A percentile compares a stretch with the other conserved stretches of the same genome.
phyloP scores from a whole-genome alignment of 2,113 vertebrate genomes.

The Gobiocypris rarus region DNA sequence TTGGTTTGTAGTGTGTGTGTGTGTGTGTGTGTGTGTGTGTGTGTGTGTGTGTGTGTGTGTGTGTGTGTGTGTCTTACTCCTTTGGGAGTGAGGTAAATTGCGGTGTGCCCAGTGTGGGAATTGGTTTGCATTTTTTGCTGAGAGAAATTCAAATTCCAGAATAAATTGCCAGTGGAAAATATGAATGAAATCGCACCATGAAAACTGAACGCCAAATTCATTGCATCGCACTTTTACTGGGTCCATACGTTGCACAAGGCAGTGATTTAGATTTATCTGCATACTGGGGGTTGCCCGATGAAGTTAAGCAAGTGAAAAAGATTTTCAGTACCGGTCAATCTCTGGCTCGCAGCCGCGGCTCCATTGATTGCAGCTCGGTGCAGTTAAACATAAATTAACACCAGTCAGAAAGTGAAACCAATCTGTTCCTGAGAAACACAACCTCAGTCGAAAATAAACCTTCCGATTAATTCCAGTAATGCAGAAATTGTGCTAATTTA shows the following conservation, averaged over 20 bases:
- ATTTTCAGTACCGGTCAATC: conserved; percentile 60
- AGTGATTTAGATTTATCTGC: background rate
- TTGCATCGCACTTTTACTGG: background rate
- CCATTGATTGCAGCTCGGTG: conserved; percentile 69
- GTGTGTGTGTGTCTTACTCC: conserved; percentile 44
- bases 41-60: conserved; percentile 17
- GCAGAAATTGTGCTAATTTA: conserved; percentile 50
- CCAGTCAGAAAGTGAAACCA: conserved; percentile 64
- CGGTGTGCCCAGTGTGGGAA: conserved; percentile 42
- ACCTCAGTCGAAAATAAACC: conserved; percentile 57
- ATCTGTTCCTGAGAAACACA: conserved; percentile 54
- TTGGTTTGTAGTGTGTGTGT: no score
- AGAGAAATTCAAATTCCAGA: conserved; percentile 51
- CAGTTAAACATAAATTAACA: conserved; percentile 75
- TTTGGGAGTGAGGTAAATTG: conserved; percentile 55
- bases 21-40: conserved; percentile 25
- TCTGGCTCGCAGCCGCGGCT: conserved; percentile 51
- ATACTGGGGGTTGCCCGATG: background rate
- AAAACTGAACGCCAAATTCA: background rate
- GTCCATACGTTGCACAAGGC: background rate
- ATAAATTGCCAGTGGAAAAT: conserved; percentile 65
- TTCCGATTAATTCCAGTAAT: conserved; percentile 55
- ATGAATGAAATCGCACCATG: conserved; percentile 41
- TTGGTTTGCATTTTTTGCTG: conserved; percentile 45
- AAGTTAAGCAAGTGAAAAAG: conserved; percentile 57